Evolutionary conservation across 2,797 vertebrate genomes (phyloP).

Genomic region (Acrossocheilus wenchowensis): DNA sequence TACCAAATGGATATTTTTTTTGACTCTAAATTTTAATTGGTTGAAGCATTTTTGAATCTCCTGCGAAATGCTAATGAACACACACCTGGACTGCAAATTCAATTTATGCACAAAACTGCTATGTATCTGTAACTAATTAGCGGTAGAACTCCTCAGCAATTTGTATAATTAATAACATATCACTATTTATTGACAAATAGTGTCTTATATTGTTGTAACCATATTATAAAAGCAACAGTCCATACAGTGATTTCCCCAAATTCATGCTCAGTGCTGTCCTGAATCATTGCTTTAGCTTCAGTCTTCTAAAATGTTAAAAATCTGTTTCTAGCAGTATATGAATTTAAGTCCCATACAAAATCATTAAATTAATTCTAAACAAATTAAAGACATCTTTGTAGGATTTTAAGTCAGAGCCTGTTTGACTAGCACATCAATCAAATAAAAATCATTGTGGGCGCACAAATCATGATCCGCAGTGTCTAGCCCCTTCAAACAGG

Average conservation of each 20-base stretch:
- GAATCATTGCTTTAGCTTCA: not conserved
- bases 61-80: not conserved
- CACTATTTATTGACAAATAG: not conserved
- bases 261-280: not conserved
- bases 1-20: not conserved
- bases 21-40: not conserved
- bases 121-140: not conserved
- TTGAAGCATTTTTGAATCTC: not conserved
- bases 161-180: not conserved
- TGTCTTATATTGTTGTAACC: not conserved
- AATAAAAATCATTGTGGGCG: no score
- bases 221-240: not conserved
- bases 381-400: not conserved
- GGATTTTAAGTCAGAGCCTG: not conserved
- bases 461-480: not conserved
- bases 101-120: not conserved
- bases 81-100: not conserved
- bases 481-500: not conserved
- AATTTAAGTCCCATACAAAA: not conserved
- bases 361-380: not conserved
- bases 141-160: not conserved
- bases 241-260: not conserved
- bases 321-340: not conserved
- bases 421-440: not conserved
- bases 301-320: not conserved